Evolutionary conservation across 1,140 invertebrate genomes (phyloP).

Genomic region (Paralvinella palmiformis): DNA sequence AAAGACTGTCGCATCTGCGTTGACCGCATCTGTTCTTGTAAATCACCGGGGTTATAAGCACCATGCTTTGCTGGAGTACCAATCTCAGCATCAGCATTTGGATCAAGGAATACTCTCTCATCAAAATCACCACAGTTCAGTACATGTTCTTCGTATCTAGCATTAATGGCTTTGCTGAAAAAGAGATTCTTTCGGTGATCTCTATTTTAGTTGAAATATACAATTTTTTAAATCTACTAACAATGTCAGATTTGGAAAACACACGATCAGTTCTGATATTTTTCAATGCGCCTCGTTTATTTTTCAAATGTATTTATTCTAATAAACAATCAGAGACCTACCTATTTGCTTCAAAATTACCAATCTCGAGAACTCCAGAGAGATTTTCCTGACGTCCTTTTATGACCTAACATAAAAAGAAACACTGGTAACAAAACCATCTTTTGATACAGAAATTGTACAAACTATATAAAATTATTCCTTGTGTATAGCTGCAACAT

Average conservation of each 20-base stretch:
- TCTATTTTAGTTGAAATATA: no score
- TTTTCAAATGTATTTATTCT: conserved; percentile 77
- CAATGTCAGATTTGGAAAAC: no score
- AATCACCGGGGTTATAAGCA: not conserved
- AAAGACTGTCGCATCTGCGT: not conserved
- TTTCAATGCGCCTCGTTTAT: conserved; percentile 76
- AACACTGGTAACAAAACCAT: no score
- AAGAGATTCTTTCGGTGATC: no score
- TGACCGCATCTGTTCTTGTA: not conserved
- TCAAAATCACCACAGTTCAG: conserved; percentile 91
- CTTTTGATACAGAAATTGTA: no score
- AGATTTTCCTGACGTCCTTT: conserved; percentile 47
- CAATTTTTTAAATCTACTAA: no score
- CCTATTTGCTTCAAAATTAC: conserved; percentile 50
- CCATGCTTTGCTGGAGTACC: conserved; percentile 57
- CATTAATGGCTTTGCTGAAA: conserved; percentile 75
- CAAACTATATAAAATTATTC: no score
- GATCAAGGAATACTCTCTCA: conserved; percentile 79
- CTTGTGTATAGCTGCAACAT: no score
- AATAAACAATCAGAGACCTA: conserved; percentile 28
- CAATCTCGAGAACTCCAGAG: conserved; percentile 45
- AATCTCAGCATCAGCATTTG: conserved; percentile 66
- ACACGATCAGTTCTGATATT: no score
- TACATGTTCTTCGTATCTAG: conserved; percentile 84
- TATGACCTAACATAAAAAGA: conserved; percentile 39